phyloP scores from a whole-genome alignment of 2,797 vertebrate genomes.

The Onychomys torridus region DNA sequence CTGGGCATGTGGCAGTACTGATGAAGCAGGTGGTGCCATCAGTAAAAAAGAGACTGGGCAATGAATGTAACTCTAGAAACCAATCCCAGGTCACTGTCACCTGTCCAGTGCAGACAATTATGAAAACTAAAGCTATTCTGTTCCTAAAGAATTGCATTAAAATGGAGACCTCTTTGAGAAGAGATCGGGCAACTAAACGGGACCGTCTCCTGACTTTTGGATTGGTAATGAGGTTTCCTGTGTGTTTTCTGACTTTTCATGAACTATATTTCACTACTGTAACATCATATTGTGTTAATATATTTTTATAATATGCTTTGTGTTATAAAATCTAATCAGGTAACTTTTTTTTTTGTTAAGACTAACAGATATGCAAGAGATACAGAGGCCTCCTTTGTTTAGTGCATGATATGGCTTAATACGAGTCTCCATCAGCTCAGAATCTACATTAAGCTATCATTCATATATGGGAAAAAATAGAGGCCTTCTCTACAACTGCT shows the following conservation, averaged over 20 bases:
- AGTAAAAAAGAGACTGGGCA: slow-evolving; percentile 67
- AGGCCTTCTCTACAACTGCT: not conserved
- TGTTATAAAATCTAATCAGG: slow-evolving; percentile 25
- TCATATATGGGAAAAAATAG: not conserved
- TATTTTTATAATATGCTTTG: slow-evolving; percentile 46
- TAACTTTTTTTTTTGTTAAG: not conserved
- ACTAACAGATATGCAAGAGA: slow-evolving; percentile 33
- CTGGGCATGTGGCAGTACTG: slow-evolving; percentile 65
- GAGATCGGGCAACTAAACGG: slow-evolving; percentile 17
- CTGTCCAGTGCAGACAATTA: slow-evolving; percentile 37
- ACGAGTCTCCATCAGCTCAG: slow-evolving; percentile 27
- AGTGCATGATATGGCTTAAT: not conserved
- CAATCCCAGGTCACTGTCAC: slow-evolving; percentile 53
- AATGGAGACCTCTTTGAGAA: slow-evolving; percentile 57
- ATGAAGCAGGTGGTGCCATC: slow-evolving; percentile 83
- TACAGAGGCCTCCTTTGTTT: not conserved
- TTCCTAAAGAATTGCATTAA: slow-evolving; percentile 56
- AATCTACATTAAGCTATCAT: slow-evolving; percentile 29
- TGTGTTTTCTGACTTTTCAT: not conserved
- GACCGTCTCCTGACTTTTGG: slow-evolving; percentile 1
- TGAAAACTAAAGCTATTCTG: slow-evolving; percentile 1
- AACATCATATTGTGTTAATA: slow-evolving; percentile 37
- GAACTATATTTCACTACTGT: slow-evolving; percentile 34
- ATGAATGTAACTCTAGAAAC: slow-evolving; percentile 62
- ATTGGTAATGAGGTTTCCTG: slow-evolving; percentile 37